phyloP scores from a whole-genome alignment of 2,888 invertebrate species.

The Latrodectus elegans region DNA sequence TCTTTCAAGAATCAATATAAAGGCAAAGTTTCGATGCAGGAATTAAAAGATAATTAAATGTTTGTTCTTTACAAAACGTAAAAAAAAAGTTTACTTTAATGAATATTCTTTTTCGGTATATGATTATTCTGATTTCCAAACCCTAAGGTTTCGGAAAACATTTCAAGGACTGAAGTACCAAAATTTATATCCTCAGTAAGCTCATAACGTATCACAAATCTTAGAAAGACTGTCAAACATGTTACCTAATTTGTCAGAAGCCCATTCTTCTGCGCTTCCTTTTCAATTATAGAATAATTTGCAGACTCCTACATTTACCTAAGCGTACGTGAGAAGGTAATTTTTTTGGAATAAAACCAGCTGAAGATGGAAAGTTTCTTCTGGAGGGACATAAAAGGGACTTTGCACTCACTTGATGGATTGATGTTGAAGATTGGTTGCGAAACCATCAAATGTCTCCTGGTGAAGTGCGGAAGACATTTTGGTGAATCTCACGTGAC shows the following conservation, averaged over 20 bases:
- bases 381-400: neutral
- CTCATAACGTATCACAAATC: neutral
- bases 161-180: no score
- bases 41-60: no score
- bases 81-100: no score
- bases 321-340: neutral
- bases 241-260: neutral
- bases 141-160: no score
- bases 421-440: constrained; percentile 26
- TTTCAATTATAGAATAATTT: neutral
- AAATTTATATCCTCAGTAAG: no score
- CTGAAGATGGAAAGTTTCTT: neutral
- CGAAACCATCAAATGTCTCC: constrained; percentile 22
- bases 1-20: no score
- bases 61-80: no score
- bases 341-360: neutral
- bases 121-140: no score
- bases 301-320: neutral
- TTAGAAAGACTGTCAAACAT: neutral
- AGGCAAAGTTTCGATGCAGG: no score
- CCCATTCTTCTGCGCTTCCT: neutral
- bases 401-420: constrained; percentile 18
- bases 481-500: constrained; percentile 29
- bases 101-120: no score
- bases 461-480: constrained; percentile 31